Percentiles rank a stretch among this genome's conserved stretches.
These are phyloP conservation scores for Setophaga kirtlandii DNA, from an alignment of 2,113 vertebrate species.

Conservation along the genomic window DNA sequence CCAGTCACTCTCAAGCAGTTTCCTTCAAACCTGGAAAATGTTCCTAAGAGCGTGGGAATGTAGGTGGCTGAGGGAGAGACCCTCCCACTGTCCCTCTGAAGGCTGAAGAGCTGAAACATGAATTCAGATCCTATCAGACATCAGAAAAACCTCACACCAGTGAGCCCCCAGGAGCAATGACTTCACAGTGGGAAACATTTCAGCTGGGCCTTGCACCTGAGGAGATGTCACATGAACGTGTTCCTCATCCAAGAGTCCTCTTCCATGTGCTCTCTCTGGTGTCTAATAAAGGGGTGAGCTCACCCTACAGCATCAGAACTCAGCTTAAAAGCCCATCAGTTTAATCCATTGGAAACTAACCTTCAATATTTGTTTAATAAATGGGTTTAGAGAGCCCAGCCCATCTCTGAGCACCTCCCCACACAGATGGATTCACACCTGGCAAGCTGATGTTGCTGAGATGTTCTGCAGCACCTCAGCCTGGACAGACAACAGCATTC, in stretches of 20 bases:
- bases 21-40: background rate
- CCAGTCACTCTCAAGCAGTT: background rate
- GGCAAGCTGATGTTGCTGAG: background rate
- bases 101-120: background rate
- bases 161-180: constrained; percentile 37
- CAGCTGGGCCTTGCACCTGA: constrained; percentile 51
- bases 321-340: constrained; percentile 26
- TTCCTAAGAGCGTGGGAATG: background rate
- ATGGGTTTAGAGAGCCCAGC: background rate
- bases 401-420: background rate
- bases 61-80: background rate
- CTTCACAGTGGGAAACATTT: constrained; percentile 55
- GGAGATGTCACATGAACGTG: background rate
- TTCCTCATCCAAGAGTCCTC: constrained; percentile 20
- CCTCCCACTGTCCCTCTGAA: background rate
- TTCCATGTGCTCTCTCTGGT: constrained; percentile 10
- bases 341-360: constrained; percentile 37
- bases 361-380: background rate
- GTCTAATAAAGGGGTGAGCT: constrained; percentile 51
- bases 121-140: background rate
- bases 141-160: background rate
- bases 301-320: constrained; percentile 39
- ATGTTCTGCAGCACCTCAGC: background rate
- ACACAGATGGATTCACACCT: background rate
- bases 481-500: background rate